Base-by-base conservation (phyloP, 2,113 vertebrate species). In the Noctilio leporinus region DNA sequence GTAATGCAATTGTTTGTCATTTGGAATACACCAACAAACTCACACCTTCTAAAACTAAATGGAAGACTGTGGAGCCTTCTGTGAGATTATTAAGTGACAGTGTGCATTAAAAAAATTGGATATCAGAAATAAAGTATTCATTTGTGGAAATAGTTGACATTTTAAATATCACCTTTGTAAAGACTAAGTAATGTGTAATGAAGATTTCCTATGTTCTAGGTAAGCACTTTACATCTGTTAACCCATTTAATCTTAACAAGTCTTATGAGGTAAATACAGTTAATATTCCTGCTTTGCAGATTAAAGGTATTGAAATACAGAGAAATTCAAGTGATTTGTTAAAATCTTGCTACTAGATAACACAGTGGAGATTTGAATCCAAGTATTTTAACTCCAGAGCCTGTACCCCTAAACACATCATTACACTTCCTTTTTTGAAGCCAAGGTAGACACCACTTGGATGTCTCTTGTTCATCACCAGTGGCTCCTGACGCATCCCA, bases 221-320 rank as follows among this genome's bases (percentile, higher is more conserved):
- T 92, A 64, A 92, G 26, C 3, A 75, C 7, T 51, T 95, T 85
- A 53, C 85, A 64, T 76, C 10, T 88, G 30, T 86, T 89, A 91
- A 93, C 78, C 89, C 40, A 88, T 89, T 94, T 93, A 59, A 89
- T 89, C 26, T 38, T 93, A 81, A 57, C 45, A 86, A 43, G 59
- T 93, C 73, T 40, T 40, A 4, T 35, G 59, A 77, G 55, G 85
- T 53, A 91, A 65, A 89, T 38, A 72, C 35, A 75, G 24, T 62
- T 94, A 28, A 84, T 91, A 81, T 47, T 77, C n/a, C 75, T 91
- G 53, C 69, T 72, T 86, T 93, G 30, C 3, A 78, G 47, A 86
- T 92, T 92, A 72, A 89, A 92, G 59, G 84, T 53, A 49, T 43
- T 67, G 84, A 93, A 33, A 67, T 64, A 65, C 40, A 93, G 40